A percentile compares a stretch with the other conserved stretches of the same genome.
Evolutionary conservation across 2,113 vertebrate genomes (phyloP).

Genomic region (Gobiocypris rarus): DNA sequence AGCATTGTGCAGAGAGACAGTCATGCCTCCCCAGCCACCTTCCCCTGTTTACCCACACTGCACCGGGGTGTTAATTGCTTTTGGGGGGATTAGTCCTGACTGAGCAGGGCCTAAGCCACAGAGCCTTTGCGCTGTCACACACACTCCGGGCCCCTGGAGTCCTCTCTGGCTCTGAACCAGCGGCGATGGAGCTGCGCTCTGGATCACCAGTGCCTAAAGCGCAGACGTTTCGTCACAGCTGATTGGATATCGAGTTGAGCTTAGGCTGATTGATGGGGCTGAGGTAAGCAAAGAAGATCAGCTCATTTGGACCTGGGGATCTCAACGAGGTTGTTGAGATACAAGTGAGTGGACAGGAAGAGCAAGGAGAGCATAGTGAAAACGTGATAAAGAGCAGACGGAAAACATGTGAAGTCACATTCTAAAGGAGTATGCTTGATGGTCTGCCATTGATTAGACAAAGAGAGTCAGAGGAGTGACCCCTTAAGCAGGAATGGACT

Average conservation of each 20-base stretch:
- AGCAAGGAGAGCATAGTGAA: neutral
- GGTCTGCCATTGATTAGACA: neutral
- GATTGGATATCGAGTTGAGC: constrained; percentile 27
- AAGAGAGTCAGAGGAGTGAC: neutral
- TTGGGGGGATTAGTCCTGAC: constrained; percentile 52
- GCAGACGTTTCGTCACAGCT: neutral
- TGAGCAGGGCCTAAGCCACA: constrained; percentile 45
- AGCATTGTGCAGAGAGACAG: constrained; percentile 4
- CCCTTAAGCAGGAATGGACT: neutral
- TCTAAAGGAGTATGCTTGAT: neutral
- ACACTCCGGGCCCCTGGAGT: neutral
- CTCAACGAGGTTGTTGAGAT: neutral
- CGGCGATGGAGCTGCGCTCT: neutral
- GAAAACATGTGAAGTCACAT: neutral
- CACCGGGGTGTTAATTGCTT: constrained; percentile 57
- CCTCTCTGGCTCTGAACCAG: constrained; percentile 32
- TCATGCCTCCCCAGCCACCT: neutral
- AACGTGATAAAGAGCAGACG: neutral
- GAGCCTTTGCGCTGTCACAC: constrained; percentile 31
- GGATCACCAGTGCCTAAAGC: constrained; percentile 9
- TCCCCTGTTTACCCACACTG: constrained; percentile 42
- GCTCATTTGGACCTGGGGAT: constrained; percentile 11
- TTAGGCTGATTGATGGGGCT: constrained; percentile 35
- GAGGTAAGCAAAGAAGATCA: neutral
- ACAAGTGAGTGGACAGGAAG: neutral